Evolutionary conservation across 2,888 invertebrate species (phyloP), one percentile per base, ranked within the genome.

Genomic region (Oasisia sp.): DNA sequence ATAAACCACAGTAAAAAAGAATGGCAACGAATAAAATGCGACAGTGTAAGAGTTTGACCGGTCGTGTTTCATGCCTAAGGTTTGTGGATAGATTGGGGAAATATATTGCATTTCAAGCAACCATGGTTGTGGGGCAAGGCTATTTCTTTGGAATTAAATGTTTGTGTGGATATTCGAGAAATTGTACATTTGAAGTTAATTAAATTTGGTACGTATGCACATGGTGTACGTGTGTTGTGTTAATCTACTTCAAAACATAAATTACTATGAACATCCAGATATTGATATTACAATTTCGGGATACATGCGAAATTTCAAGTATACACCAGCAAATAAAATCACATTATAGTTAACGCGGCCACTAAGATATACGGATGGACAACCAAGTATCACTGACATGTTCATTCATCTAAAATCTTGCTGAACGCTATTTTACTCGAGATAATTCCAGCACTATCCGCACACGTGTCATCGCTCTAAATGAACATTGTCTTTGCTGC

Each of bases 1-100:
- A 19, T 74, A 74, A 74, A 74, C 74, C n/a, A 74, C 74, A 74
- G 74, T 74, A 74, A 74, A 74, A 74, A 74, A 74, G 74, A 74
- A 3, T 19, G 74, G 1, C 74, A 74, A 74, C 27, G 74, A 74
- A 74, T 74, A 74, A 74, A 74, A 74, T 27, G 14, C 7, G 74
- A 7, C 27, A n/a, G 27, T n/a, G 74, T 74, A 27, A 7, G 74
- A 74, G 74, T 7, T 27, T n/a, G 74, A 5, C 74, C n/a, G 19
- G 74, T 19, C 74, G 74, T 74, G 4, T 74, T 19, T 27, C 19
- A 74, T 74, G 19, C 2, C 7, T 27, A 5, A 19, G 14, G 7
- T n/a, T 27, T 74, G 74, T 74, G 74, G 74, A 27, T 7, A 74
- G 74, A 27, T 19, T 74, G 74, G 74, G 74, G 27, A 74, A n/a